Base-by-base conservation (phyloP, 2,113 vertebrate genomes). In the Thunnus maccoyii region DNA sequence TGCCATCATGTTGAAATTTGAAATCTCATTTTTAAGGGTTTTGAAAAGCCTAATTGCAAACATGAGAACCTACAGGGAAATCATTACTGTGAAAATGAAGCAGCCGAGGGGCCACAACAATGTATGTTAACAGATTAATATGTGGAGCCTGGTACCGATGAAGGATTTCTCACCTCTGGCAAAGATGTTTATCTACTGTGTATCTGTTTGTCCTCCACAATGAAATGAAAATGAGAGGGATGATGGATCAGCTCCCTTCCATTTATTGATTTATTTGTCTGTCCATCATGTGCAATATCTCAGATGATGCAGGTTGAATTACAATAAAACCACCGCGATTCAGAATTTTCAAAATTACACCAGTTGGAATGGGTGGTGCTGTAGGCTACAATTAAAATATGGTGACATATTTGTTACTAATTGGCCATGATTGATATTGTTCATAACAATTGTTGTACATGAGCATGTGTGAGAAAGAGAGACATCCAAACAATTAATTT, bases 101-200 rank as follows among this genome's bases (percentile, higher is more conserved):
- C 65, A 80, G 84, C 78, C 1, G 1, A 75, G 14, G 51, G 75
- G 83, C 61, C 55, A 75, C 51, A 54, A 17, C 30, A n/a, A 55
- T 61, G 76, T 51, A 71, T 72, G 79, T 60, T 46, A 78, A 64
- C 76, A 80, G 83, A 86, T 89, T 77, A 82, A 74, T 76, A 79
- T 25, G 65, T 62, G 68, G 64, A 67, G 72, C 48, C 65, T 61
- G 62, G 72, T 22, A 5, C 20, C 5, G 27, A 69, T 48, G 72
- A 82, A 67, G 72, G 73, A 84, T 86, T 78, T 75, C 17, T 78
- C 66, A 72, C 77, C 83, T 81, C 68, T 12, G 66, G 75, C 78
- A 36, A 63, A 67, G 25, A 84, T 67, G 20, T 83, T 87, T 81
- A 84, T 90, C 80, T 60, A 44, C 47, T 47, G 63, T 61, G 67